Conservation (phyloP, 1,140 invertebrate species). For the Melanaphis sacchari region DNA sequence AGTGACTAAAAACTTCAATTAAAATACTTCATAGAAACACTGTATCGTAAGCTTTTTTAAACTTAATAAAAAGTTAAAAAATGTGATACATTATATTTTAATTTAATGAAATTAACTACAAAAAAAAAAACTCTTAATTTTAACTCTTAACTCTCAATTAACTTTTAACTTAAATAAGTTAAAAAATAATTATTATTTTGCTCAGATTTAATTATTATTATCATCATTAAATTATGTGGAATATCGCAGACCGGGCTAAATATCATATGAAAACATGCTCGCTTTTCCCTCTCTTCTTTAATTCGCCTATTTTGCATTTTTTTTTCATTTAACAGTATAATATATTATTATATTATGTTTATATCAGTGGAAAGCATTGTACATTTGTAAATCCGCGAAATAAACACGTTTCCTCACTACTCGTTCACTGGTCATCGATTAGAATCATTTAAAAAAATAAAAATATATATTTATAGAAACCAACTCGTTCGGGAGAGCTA, state of each 20-base stretch:
- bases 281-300: not conserved
- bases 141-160: too few species aligned
- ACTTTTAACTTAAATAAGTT: too few species aligned
- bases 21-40: too few species aligned
- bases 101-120: too few species aligned
- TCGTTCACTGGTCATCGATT: not conserved
- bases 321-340: not conserved
- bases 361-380: not conserved
- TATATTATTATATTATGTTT: not conserved
- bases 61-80: too few species aligned
- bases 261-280: not conserved
- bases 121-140: too few species aligned
- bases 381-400: conserved; percentile 1
- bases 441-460: not conserved
- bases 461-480: conserved; percentile 22
- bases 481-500: not conserved
- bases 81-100: too few species aligned
- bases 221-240: not conserved
- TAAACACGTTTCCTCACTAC: not conserved
- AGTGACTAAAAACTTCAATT: too few species aligned
- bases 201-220: not conserved
- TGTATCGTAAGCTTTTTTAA: too few species aligned
- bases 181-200: too few species aligned
- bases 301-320: not conserved
- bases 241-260: not conserved